Evolutionary conservation across 2,888 invertebrate species (phyloP), one percentile per base, ranked within the genome.

Genomic region (Branchellion lobata): DNA sequence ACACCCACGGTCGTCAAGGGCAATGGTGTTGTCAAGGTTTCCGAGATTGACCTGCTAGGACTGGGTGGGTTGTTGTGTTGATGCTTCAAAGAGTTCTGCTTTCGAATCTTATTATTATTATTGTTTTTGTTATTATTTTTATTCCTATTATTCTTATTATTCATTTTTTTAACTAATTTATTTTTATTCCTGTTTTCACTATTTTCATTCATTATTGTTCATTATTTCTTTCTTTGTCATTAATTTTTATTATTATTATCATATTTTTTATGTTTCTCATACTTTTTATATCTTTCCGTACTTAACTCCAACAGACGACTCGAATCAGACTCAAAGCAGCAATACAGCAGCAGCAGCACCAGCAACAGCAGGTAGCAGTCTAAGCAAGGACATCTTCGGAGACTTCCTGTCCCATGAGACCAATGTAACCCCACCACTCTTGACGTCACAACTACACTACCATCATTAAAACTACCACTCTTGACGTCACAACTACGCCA

Each of bases 391-490:
- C 36, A 33, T 81, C 18, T 83, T 83, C 61, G 81, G 81, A 40
- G 82, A 81, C 53, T 83, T 83, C 79, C 78, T 82, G 8, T 79
- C 80, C 21, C 61, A 57, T 74, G 53, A 47, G n/a, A 29, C 65
- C 21, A 24, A 57, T 18, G 61, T 57, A n/a, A 40, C 40, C 40
- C 5, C 5, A 8, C 61, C 61, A 18, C 24, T 57, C 21, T 57
- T 18, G 18, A 47, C 47, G 47, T 47, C 18, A 47, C 47, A 47
- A n/a, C n/a, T n/a, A n/a, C 18, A 18, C 8, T 14, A 47, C 8
- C 8, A 47, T 47, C 8, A 47, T 47, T 14, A 14, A 14, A 47
- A 47, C 8, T 14, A 47, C 47, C 47, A 47, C 18, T 47, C 8
- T 47, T 18, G 18, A 47, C 47, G 47, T 47, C 18, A 47, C 47